Evolutionary conservation across 2,888 invertebrate genomes (phyloP).

Genomic region (Tenthredo scrophulariae): DNA sequence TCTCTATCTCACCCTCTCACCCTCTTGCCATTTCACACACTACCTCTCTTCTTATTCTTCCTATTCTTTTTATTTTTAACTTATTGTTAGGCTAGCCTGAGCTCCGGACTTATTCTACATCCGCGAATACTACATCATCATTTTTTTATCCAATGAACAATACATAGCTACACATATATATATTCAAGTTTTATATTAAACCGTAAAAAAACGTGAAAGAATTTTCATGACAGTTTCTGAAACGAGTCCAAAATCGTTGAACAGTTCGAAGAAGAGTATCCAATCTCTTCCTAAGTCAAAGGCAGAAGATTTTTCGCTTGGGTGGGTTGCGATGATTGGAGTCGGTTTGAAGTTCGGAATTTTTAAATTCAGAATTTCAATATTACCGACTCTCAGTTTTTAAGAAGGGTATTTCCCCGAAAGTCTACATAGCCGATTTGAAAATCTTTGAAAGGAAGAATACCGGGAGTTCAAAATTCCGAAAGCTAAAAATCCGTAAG

Average conservation of each 20-base stretch:
- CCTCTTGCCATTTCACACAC: neutral
- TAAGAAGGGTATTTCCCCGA: no score
- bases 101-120: no score
- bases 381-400: neutral
- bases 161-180: no score
- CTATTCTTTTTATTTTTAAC: neutral
- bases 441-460: neutral
- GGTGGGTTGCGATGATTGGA: no score
- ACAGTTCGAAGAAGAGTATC: no score
- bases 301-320: no score
- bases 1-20: neutral
- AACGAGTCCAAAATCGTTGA: no score
- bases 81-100: neutral
- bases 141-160: neutral
- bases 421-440: no score
- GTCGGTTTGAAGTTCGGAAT: neutral
- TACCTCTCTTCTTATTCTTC: neutral
- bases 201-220: no score
- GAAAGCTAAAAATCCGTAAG: neutral
- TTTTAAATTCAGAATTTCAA: neutral
- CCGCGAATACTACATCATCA: neutral
- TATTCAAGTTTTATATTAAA: no score
- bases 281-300: no score
- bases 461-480: neutral
- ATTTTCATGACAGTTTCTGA: no score